These are phyloP conservation scores for Dendrophyllia cribrosa DNA, from an alignment of 64 coral and sea anemone genomes.

Conservation along the genomic window DNA sequence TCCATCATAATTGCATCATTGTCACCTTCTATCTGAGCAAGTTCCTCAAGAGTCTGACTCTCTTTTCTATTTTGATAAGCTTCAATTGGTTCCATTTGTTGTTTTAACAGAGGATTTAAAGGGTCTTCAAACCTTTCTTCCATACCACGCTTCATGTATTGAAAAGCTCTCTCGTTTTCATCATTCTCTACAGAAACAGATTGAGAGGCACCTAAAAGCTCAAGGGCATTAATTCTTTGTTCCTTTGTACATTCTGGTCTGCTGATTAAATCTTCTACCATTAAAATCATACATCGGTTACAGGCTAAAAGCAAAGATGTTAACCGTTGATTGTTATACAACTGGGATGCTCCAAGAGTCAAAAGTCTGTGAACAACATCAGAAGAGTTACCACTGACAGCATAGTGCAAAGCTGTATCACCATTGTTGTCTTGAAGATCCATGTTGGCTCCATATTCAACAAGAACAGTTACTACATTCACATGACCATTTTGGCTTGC, in stretches of 20 bases:
- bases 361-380: constrained; percentile 58
- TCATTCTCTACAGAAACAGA: constrained; percentile 45
- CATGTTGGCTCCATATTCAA: too few relatives aligned
- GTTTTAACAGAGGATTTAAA: constrained; percentile 6
- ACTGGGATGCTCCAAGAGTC: constrained; percentile 1
- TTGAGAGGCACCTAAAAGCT: constrained; percentile 71
- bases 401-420: constrained; percentile 74
- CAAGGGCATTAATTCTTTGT: constrained; percentile 57
- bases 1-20: constrained; percentile 53
- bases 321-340: constrained; percentile 48
- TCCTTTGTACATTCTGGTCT: constrained; percentile 32
- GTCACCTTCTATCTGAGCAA: constrained; percentile 26
- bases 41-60: constrained; percentile 54
- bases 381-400: constrained; percentile 31
- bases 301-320: constrained; percentile 65
- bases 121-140: constrained; percentile 4
- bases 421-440: constrained; percentile 62
- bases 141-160: constrained; percentile 60
- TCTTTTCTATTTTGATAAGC: constrained; percentile 71
- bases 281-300: constrained; percentile 66
- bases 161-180: constrained; percentile 44
- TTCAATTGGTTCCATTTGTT: constrained; percentile 23
- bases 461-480: constrained; percentile 19
- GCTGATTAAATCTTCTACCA: constrained; percentile 70
- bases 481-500: constrained; percentile 77